Evolutionary conservation across 2,888 invertebrate species (phyloP).

Genomic region (Gymnoscelis rufifasciata): DNA sequence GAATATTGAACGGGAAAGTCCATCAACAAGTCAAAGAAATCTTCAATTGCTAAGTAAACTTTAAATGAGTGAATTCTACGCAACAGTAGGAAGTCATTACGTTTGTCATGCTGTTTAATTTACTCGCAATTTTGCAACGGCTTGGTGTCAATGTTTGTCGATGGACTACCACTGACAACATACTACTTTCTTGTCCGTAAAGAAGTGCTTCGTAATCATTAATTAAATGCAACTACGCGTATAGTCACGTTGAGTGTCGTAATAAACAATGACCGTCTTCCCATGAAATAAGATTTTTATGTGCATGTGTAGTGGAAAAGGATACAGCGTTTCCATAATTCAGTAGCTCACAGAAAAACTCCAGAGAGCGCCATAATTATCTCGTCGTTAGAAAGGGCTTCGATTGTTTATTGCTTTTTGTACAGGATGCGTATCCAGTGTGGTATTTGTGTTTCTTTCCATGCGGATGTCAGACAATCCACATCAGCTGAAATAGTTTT

Average conservation of each 20-base stretch:
- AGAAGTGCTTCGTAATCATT: constrained; percentile 16
- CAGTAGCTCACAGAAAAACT: constrained; percentile 36
- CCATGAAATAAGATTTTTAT: constrained; percentile 39
- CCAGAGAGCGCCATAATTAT: constrained; percentile 50
- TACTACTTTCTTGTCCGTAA: constrained; percentile 20
- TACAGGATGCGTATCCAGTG: constrained; percentile 52
- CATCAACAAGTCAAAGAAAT: constrained; percentile 28
- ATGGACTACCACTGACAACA: constrained; percentile 16
- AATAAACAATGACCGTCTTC: constrained; percentile 35
- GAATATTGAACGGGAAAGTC: constrained; percentile 60
- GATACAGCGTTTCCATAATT: constrained; percentile 40
- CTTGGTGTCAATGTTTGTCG: constrained; percentile 24
- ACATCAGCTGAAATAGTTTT: neutral
- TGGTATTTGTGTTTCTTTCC: constrained; percentile 39
- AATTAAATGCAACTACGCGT: constrained; percentile 6
- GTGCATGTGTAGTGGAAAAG: constrained; percentile 18
- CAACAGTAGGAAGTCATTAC: constrained; percentile 27
- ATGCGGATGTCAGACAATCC: constrained; percentile 31
- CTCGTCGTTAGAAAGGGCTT: constrained; percentile 54
- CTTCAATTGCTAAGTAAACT: constrained; percentile 31
- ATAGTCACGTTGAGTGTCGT: neutral
- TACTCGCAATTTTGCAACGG: constrained; percentile 22
- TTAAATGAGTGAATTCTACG: constrained; percentile 36
- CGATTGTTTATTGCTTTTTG: constrained; percentile 67
- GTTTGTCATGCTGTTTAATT: constrained; percentile 27